Evolutionary conservation across 2,113 vertebrate genomes (phyloP), one percentile per base, ranked within the genome.

Genomic region (Microtus ochrogaster): DNA sequence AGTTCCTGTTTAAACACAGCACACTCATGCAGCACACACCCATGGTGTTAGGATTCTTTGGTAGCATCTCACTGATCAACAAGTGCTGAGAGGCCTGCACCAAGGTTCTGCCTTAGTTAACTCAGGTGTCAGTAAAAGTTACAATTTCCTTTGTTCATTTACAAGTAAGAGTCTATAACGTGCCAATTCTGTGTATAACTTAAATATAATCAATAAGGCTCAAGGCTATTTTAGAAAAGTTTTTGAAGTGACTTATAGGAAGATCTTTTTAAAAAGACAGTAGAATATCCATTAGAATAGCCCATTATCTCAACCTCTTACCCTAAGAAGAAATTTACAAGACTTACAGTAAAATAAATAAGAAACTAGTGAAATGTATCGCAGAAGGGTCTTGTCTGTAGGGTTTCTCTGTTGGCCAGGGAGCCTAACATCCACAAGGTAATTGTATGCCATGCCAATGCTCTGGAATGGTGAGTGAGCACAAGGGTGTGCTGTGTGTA

Each of bases 1-100:
- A 78, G 89, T 21, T 90, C 86, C 84, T 82, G 70, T 44, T 96
- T 87, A 74, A 90, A 81, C 65, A 16, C 8, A 61, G 39, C 47
- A 55, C 66, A 49, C 66, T 81, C 55, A 86, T 17, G 72, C 26
- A 65, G 58, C 85, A 58, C 14, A 76, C 81, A 88, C 28, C 55
- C 14, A 61, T 2, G 55, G 72, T 49, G 70, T 96, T 77, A 91
- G 61, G 70, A 70, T 36, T 73, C 68, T 30, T 44, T 3, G 81
- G 58, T 70, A 73, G 49, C 2, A 28, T 73, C 89, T 88, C 78
- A 68, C 93, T 22, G 97, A 96, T 98, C 98, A 98, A 98, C 98
- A 98, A 98, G 98, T 98, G 96, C 73, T 73, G 96, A 88, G 89
- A 79, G 76, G 76, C 84, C 92, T 90, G 28, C 89, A 11, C 73